These are phyloP conservation scores for Menidia beryllina DNA, from an alignment of 2,113 vertebrate species.

Conservation along the genomic window DNA sequence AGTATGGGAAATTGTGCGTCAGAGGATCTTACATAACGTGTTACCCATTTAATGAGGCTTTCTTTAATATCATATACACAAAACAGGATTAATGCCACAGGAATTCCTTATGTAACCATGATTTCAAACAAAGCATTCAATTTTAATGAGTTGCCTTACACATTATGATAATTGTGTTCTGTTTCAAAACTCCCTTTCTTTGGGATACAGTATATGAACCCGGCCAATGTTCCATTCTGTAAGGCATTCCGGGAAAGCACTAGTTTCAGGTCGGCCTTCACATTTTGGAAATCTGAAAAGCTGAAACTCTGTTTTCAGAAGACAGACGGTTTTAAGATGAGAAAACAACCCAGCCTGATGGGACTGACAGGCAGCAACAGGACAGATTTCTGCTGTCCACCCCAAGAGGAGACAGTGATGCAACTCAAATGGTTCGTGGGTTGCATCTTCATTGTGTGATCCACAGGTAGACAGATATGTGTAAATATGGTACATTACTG, in stretches of 20 bases:
- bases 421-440: not conserved
- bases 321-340: conserved; percentile 4
- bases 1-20: conserved; percentile 61
- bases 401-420: conserved; percentile 17
- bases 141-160: not conserved
- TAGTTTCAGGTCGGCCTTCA: not conserved
- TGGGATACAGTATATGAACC: not conserved
- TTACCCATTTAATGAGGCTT: conserved; percentile 29
- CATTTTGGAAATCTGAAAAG: not conserved
- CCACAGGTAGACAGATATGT: no score
- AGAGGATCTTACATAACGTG: conserved; percentile 45
- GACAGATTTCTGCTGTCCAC: not conserved
- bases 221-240: not conserved
- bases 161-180: not conserved
- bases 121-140: conserved; percentile 11
- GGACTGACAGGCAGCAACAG: no score
- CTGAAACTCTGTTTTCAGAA: not conserved
- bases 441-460: no score
- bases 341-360: not conserved
- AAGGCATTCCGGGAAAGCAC: not conserved
- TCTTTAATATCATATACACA: conserved; percentile 30
- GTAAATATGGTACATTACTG: no score
- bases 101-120: not conserved
- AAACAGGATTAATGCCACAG: conserved; percentile 14
- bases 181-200: no score